Evolutionary conservation across 2,113 vertebrate genomes (phyloP), one percentile per base, ranked within the genome.

Genomic region (Athene cunicularia): DNA sequence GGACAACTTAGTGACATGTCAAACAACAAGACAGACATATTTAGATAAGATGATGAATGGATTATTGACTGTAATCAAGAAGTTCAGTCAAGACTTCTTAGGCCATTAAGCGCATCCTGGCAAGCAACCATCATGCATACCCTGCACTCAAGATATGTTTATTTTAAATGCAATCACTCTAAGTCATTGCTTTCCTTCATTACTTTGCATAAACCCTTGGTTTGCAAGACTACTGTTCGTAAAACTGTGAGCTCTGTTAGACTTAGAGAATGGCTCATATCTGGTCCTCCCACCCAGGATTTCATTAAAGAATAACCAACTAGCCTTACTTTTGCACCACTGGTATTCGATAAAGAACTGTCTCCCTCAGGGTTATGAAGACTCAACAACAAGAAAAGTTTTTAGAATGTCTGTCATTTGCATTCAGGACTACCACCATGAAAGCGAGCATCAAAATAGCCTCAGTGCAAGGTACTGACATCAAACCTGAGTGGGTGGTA

Each of bases 21-120:
- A 88, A 92, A 80, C 37, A 92, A 45, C 60, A 58, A 70, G 76
- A 91, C 72, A 92, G 63, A 59, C 37, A 58, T 82, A 84, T 85
- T 94, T 96, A 87, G 76, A 62, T 87, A 81, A 92, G 39, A 91
- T 79, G 84, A 97, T 4, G 1, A 94, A 96, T 80, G 68, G 80
- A 94, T 80, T 93, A 92, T 85, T 62, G 64, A 53, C 27, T 8
- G 3, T 84, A 95, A 97, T 86, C 77, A 70, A 82, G 33, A 77
- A 87, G 70, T 89, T 89, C 12, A 92, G 85, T 81, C 66, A 92
- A 68, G 70, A 80, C 30, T 92, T 81, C 86, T 74, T 72, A 64
- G 73, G 43, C 83, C 47, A 82, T 66, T 77, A 88, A 97, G 77
- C 2, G 14, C 50, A 90, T 62, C 86, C 66, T 95, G 41, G 67